Evolutionary conservation across 2,888 invertebrate species (phyloP).

Genomic region (Steinernema hermaphroditum): DNA sequence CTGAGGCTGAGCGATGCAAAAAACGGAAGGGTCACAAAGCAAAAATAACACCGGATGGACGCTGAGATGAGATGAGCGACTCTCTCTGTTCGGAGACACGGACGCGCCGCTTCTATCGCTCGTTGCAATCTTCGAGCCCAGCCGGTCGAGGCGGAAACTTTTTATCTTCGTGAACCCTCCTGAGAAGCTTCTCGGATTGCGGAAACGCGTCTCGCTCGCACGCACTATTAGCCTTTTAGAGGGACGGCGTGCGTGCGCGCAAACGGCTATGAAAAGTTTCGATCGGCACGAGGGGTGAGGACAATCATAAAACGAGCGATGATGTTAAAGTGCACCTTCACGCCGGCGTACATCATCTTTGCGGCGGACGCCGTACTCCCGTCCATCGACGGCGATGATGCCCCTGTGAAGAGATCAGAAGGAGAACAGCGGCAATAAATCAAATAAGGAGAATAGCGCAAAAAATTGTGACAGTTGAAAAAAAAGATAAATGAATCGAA

Average conservation of each 20-base stretch:
- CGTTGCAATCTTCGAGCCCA: background rate
- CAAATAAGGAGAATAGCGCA: constrained; percentile 8
- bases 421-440: constrained; percentile 15
- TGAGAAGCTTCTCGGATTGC: constrained; percentile 19
- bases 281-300: too few species aligned
- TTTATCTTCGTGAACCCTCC: background rate
- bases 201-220: background rate
- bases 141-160: too few species aligned
- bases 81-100: background rate
- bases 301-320: background rate
- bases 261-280: too few species aligned
- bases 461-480: constrained; percentile 23
- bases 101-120: background rate
- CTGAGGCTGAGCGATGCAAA: too few species aligned
- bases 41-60: too few species aligned
- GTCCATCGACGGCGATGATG: background rate
- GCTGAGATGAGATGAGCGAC: background rate
- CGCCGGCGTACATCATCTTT: background rate
- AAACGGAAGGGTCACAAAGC: too few species aligned
- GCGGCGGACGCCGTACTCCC: background rate
- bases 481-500: constrained; percentile 14
- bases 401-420: background rate
- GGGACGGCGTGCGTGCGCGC: too few species aligned
- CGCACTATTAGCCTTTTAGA: background rate
- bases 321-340: background rate